Base-by-base conservation (phyloP, 2,797 vertebrate genomes). In the Oreortyx pictus region DNA sequence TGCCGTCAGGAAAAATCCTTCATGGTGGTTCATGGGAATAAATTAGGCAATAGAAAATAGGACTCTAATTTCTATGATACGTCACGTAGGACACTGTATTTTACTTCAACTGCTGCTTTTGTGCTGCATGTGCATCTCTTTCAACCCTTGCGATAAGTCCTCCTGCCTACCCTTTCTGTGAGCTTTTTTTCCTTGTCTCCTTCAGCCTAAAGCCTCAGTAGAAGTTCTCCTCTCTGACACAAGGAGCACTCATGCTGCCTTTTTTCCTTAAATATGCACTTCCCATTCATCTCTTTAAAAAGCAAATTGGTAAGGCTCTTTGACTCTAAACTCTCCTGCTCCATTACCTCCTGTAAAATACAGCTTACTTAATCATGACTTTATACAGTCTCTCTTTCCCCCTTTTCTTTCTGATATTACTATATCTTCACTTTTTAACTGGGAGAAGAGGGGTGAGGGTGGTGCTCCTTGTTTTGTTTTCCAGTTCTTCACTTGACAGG, bases 11-110 rank as follows among this genome's bases (percentile, higher is more conserved):
- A 94, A 93, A 95, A 94, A 94, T 94, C 64, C 70, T 93, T 94
- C 93, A 93, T 81, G 73, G 68, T 75, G 70, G 79, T 85, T 54
- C 84, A 67, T 83, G 85, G 84, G 90, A 93, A 88, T 92, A 96
- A 92, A 95, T 94, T 76, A 96, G 82, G 37, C 89, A 90, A 79
- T 76, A 92, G 82, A 92, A 95, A 88, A 92, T 82, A 94, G 80
- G 60, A 49, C 73, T 94, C 84, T 94, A 64, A 94, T 95, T 93
- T 95, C 90, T 94, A 25, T 79, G 73, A 88, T 91, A 71, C 81
- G 73, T 94, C 87, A 88, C 52, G 52, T 76, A 56, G 39, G 37
- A 93, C 92, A 94, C 85, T 3, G 1, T 96, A 79, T 96, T 89
- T 93, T 95, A 92, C 85, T 78, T 86, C 82, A 86, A 6, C 64